Conservation (phyloP, 2,113 vertebrate genomes). For the Protobothrops mucrosquamatus region DNA sequence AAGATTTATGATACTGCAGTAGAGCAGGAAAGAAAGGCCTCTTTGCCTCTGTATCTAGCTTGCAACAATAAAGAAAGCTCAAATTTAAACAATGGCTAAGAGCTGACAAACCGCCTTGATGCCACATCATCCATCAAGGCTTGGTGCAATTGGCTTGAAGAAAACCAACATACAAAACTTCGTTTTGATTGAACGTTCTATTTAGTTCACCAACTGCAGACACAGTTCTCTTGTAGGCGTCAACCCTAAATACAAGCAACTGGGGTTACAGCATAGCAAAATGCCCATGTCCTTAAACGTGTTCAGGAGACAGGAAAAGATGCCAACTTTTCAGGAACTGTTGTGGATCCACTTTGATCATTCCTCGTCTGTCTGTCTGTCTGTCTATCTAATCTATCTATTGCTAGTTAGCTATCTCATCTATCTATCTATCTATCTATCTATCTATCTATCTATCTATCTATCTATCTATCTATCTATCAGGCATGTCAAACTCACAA, state of each 20-base stretch:
- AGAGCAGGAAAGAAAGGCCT: not conserved
- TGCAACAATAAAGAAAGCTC: not conserved
- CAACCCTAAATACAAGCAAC: not conserved
- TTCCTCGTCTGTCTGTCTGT: not conserved
- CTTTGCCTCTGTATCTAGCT: not conserved
- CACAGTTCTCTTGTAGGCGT: not conserved
- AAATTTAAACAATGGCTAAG: not conserved
- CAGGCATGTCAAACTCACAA: no score
- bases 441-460: no score
- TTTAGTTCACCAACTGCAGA: not conserved
- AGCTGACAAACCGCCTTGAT: not conserved
- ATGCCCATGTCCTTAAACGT: not conserved
- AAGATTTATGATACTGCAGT: not conserved
- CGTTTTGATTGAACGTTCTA: not conserved
- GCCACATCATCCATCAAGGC: not conserved
- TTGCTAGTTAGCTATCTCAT: no score
- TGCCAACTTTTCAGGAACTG: not conserved
- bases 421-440: no score
- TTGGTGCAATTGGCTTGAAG: not conserved
- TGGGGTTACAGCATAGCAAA: not conserved
- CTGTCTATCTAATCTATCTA: not conserved
- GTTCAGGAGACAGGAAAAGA: not conserved
- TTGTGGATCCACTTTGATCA: not conserved
- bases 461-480: no score
- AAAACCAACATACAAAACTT: not conserved